Base-by-base conservation (phyloP, 2,113 vertebrate genomes). In the Phaethon lepturus region DNA sequence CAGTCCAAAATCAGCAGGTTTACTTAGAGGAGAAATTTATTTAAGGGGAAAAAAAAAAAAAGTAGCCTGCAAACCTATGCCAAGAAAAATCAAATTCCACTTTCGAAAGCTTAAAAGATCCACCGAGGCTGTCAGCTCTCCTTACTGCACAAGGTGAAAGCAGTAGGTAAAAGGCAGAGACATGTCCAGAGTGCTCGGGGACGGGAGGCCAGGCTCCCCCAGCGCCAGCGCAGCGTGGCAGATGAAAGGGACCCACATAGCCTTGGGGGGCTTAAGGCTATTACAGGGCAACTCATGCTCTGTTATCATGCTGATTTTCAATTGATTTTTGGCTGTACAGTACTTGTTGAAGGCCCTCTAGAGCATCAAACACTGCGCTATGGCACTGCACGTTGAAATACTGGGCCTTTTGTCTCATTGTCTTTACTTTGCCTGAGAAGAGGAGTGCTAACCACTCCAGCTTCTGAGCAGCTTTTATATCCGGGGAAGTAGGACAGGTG, bases 261-360 rank as follows among this genome's bases (percentile, higher is more conserved):
- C 97, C 97, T 96, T 97, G 95, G 86, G 94, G 96, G 95, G 96
- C 97, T 97, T 97, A 82, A 95, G 97, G 97, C 96, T 98, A 95
- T 98, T 98, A 97, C 93, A 98, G 97, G 97, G 95, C 95, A 98
- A 98, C 97, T 97, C 96, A 75, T 90, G 96, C 93, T 98, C 97
- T 97, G 93, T 98, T 98, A 98, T 97, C 98, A 97, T 97, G 97
- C 97, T 98, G 97, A 98, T 98, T 98, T 98, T 93, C 81, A 33
- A 98, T 98, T 98, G 98, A 98, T 98, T 98, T 98, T 98, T 97
- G 95, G 87, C 97, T 96, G 76, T 97, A 94, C 96, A 96, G 96
- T 96, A 98, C 97, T 98, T 98, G 97, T 97, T 97, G 98, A 97
- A 97, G 95, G 94, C 95, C 95, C 97, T 97, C 97, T 87, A 89